phyloP scores from a whole-genome alignment of 2,797 vertebrate species.

The Botia almorhae region DNA sequence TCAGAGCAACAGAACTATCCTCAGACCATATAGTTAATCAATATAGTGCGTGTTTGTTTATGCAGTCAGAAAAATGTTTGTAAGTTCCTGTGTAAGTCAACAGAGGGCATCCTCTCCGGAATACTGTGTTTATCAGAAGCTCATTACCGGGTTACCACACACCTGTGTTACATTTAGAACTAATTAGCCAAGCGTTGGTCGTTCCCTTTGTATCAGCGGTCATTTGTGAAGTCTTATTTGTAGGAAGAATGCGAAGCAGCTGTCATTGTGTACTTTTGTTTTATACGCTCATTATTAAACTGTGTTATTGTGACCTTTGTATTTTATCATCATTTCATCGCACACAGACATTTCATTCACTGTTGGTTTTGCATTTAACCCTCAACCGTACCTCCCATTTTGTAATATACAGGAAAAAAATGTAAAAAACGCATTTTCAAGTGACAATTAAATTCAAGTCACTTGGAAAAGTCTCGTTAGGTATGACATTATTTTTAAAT shows the following conservation, averaged over 20 bases:
- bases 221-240: slow-evolving; percentile 34
- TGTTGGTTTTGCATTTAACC: background rate
- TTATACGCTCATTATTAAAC: background rate
- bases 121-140: slow-evolving; percentile 27
- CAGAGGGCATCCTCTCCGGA: slow-evolving; percentile 35
- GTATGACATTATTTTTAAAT: background rate
- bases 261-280: slow-evolving; percentile 18
- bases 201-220: slow-evolving; percentile 29
- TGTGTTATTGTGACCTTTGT: background rate
- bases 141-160: slow-evolving; percentile 6
- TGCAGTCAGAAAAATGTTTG: slow-evolving; percentile 30
- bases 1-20: slow-evolving; percentile 1
- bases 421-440: background rate
- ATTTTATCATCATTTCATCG: background rate
- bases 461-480: slow-evolving; percentile 7
- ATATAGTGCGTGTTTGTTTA: slow-evolving; percentile 20
- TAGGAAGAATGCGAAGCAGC: background rate
- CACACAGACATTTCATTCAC: background rate
- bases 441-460: background rate
- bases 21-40: background rate
- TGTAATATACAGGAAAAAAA: background rate
- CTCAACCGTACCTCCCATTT: background rate
- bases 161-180: slow-evolving; percentile 35
- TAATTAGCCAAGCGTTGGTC: slow-evolving; percentile 31
- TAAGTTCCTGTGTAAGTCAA: slow-evolving; percentile 30